Base-by-base conservation (phyloP, 2,888 invertebrate genomes). In the Podabrus alpinus region DNA sequence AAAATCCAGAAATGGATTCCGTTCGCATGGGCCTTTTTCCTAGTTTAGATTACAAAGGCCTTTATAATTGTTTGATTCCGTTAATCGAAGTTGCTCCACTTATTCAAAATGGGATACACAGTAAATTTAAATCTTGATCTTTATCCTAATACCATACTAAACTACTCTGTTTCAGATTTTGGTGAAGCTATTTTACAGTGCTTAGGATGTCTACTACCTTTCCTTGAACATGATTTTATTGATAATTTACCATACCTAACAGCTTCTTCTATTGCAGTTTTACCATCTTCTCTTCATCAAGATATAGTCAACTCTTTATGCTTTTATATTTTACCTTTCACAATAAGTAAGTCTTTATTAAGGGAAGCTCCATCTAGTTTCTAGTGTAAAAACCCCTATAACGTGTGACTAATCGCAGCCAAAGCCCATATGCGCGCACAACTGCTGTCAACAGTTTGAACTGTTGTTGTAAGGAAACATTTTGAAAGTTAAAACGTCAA, bases 321-420 rank as follows among this genome's bases (percentile, higher is more conserved):
- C 86, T 98, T 96, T 86, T 97, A 97, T 86, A 94, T 99, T 83
- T 89, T 99, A 82, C 99, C 99, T 1, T 98, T 98, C 87, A 97
- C 97, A 17, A 94, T 99, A 83, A 93, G 97, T 96, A 88, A 91
- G 93, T 91, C 77, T 45, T 45, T n/a, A n/a, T n/a, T 45, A n/a
- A n/a, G 0, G 7, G n/a, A n/a, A 45, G 7, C 1, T 5, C 21
- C 21, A 21, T 21, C n/a, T 29, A 29, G 11, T 13, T 1, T 4
- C 29, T 29, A 29, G 13, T 29, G 29, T 29, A 13, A 29, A 29
- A 29, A 29, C 13, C 11, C 11, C 4, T 19, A 19, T 19, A 4
- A 19, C 2, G 4, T 19, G 3, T 19, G 19, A 4, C 19, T 19
- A 19, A 4, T 19, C n/a, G n/a, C n/a, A n/a, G n/a, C n/a, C n/a